Percentiles rank a stretch among this genome's conserved stretches.
Conservation (phyloP, 2,113 vertebrate genomes). For the Xiphias gladius region DNA sequence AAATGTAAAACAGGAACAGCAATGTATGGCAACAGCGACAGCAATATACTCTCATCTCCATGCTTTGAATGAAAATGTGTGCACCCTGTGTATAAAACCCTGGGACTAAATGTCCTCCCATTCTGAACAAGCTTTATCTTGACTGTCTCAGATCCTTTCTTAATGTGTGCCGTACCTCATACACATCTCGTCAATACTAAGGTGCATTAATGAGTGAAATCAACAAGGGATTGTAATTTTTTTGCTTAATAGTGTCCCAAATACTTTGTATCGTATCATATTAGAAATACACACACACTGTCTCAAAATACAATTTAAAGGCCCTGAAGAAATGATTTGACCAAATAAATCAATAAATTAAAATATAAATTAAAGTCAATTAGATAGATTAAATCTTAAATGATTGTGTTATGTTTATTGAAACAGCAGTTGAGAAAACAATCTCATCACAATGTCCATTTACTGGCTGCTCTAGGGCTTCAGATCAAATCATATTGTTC, state of each 20-base stretch:
- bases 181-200: background rate
- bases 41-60: background rate
- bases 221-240: background rate
- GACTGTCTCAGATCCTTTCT: background rate
- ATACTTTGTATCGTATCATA: background rate
- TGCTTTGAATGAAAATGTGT: slow-evolving; percentile 5
- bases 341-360: no score
- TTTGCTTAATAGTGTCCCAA: background rate
- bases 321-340: background rate
- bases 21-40: slow-evolving; percentile 29
- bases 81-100: background rate
- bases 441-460: no score
- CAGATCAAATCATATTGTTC: no score
- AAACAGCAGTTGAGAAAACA: no score
- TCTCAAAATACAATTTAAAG: background rate
- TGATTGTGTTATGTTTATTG: no score
- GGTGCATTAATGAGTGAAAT: slow-evolving; percentile 4
- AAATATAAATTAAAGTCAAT: no score
- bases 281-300: background rate
- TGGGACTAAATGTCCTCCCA: background rate
- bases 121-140: background rate
- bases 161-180: background rate
- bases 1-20: slow-evolving; percentile 35
- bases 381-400: no score
- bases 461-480: no score